Percentiles rank a stretch among this genome's conserved stretches.
phyloP scores from a whole-genome alignment of 2,888 invertebrate species.

The Chrysolina haemoptera region DNA sequence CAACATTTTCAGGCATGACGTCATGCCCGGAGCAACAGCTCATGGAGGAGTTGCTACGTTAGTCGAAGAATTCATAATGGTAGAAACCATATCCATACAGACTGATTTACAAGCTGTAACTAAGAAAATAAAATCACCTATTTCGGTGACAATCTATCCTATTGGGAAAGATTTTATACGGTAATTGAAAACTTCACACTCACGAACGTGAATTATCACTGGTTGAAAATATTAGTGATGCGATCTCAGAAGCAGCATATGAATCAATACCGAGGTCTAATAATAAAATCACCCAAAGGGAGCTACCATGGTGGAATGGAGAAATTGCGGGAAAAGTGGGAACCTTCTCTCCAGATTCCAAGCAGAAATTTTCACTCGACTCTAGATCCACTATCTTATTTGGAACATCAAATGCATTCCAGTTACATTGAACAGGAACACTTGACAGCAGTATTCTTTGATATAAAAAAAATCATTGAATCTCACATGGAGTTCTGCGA shows the following conservation, averaged over 20 bases:
- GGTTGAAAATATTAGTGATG: not conserved
- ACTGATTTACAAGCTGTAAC: constrained; percentile 6
- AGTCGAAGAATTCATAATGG: constrained; percentile 13
- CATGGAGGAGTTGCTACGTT: constrained; percentile 13
- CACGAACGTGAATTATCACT: not conserved
- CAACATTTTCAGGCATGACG: constrained; percentile 11
- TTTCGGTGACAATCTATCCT: constrained; percentile 8
- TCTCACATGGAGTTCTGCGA: too few relatives aligned
- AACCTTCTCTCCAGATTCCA: too few relatives aligned
- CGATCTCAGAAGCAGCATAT: constrained; percentile 1
- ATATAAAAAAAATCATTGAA: too few relatives aligned
- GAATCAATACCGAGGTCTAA: constrained; percentile 11
- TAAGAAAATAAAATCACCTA: constrained; percentile 1
- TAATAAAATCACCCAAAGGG: not conserved
- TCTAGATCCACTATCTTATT: too few relatives aligned
- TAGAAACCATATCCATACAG: not conserved
- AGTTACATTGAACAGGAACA: too few relatives aligned
- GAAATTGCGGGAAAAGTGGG: too few relatives aligned
- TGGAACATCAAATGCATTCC: too few relatives aligned
- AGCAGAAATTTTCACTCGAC: too few relatives aligned
- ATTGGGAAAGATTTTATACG: not conserved
- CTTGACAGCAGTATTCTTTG: too few relatives aligned
- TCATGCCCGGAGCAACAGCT: not conserved
- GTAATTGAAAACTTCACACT: constrained; percentile 8
- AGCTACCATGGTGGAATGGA: not conserved